These are phyloP conservation scores for Bombus impatiens DNA, from an alignment of 1,140 invertebrate genomes.

Conservation along the genomic window DNA sequence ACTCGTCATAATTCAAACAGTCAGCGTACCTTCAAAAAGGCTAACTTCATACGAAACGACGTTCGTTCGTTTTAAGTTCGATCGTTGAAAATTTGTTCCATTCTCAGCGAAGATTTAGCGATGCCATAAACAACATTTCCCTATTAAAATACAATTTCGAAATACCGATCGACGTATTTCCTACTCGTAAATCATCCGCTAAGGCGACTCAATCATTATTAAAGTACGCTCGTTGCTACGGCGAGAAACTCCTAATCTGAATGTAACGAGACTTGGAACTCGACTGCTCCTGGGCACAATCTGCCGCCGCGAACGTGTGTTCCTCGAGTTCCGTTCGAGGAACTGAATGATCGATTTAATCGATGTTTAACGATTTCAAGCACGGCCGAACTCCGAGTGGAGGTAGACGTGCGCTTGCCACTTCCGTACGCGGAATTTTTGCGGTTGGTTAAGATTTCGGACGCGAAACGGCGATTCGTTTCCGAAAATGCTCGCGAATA, in stretches of 20 bases:
- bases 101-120: background rate
- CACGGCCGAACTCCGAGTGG: constrained; percentile 27
- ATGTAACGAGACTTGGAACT: constrained; percentile 66
- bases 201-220: constrained; percentile 57
- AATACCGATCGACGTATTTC: too few relatives aligned
- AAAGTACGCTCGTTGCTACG: constrained; percentile 46
- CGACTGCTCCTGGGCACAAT: constrained; percentile 50
- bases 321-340: constrained; percentile 21
- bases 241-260: constrained; percentile 46
- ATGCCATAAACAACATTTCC: background rate
- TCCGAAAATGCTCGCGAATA: constrained; percentile 17
- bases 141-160: background rate
- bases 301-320: constrained; percentile 38
- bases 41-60: too few relatives aligned
- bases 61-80: background rate
- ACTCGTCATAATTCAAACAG: too few relatives aligned
- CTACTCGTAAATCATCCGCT: background rate
- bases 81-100: background rate
- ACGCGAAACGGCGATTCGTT: constrained; percentile 47
- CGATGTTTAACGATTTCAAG: constrained; percentile 69
- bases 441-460: constrained; percentile 57
- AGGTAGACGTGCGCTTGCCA: constrained; percentile 27
- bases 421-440: constrained; percentile 22
- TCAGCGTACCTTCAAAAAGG: too few relatives aligned
- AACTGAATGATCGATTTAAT: constrained; percentile 65